phyloP scores from a whole-genome alignment of 2,113 vertebrate genomes.

The Oceanodroma tethys region DNA sequence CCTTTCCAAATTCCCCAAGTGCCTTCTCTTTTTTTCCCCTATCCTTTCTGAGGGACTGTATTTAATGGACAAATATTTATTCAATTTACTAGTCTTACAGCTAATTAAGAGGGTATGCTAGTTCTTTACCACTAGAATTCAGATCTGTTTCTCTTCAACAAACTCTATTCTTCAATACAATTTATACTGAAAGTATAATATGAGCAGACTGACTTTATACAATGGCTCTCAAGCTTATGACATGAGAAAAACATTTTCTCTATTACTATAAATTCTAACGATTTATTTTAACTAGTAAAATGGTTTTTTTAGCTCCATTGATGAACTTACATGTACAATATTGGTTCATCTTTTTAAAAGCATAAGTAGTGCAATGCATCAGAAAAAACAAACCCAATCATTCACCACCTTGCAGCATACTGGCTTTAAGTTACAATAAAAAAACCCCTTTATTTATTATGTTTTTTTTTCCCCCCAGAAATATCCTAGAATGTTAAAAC shows the following conservation, averaged over 20 bases:
- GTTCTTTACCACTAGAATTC: neutral
- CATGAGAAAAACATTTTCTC: neutral
- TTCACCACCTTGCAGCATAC: neutral
- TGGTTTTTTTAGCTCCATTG: neutral
- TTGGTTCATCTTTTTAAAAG: neutral
- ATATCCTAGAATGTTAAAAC: neutral
- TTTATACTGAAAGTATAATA: neutral
- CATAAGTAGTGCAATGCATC: neutral
- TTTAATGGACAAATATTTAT: neutral
- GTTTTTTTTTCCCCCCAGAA: neutral
- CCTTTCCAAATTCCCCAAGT: neutral
- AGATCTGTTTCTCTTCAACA: slow-evolving; percentile 34
- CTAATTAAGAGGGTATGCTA: slow-evolving; percentile 12
- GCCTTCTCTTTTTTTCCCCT: neutral
- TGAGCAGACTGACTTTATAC: neutral
- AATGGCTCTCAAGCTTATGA: neutral
- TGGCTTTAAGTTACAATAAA: neutral
- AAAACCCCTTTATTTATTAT: neutral
- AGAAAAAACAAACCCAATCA: neutral
- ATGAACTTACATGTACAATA: neutral
- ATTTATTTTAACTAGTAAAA: neutral
- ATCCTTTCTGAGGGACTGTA: neutral
- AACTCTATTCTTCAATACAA: neutral
- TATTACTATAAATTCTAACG: neutral
- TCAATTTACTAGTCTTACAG: neutral